Evolutionary conservation across 1,140 invertebrate species (phyloP), one percentile per base, ranked within the genome.

Genomic region (Hestina assimilis): DNA sequence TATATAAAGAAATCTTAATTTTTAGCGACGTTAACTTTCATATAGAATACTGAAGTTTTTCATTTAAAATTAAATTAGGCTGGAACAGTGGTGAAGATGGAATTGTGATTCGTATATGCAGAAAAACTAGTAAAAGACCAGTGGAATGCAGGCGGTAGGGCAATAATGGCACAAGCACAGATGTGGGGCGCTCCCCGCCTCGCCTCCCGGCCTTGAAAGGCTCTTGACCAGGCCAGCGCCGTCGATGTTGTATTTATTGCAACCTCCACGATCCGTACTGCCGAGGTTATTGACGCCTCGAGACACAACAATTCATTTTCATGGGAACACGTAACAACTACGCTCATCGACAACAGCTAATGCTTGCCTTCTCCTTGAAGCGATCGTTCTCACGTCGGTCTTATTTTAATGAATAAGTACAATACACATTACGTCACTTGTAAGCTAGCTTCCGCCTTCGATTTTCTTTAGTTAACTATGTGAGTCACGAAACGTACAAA

Each of bases 191-290:
- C 75, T 76, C 81, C 83, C 83, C 83, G 74, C 79, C 75, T 80
- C 79, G 74, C 78, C 79, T 83, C 81, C 75, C 75, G 81, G 78
- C 84, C 84, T 87, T 87, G 84, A 87, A 86, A 87, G 84, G 82
- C 81, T 86, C 84, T 86, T 87, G 84, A 87, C 84, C 84, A 87
- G 79, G 67, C 78, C 83, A 81, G 63, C 69, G 73, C 63, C 79
- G 79, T 66, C 78, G 82, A 75, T 85, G 79, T 83, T 75, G 83
- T 87, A 87, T 86, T 84, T 86, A 86, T 87, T 86, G 84, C 84
- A 87, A 86, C 75, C 80, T 86, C 84, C 77, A 79, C 76, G 84
- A 84, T 84, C 81, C 79, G 79, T 83, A 83, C 82, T 68, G 79
- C 43, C 82, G 81, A 87, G 84, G 84, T 84, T 87, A 87, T 87